Base-by-base conservation (phyloP, 2,797 vertebrate genomes). In the Crax fasciolata region DNA sequence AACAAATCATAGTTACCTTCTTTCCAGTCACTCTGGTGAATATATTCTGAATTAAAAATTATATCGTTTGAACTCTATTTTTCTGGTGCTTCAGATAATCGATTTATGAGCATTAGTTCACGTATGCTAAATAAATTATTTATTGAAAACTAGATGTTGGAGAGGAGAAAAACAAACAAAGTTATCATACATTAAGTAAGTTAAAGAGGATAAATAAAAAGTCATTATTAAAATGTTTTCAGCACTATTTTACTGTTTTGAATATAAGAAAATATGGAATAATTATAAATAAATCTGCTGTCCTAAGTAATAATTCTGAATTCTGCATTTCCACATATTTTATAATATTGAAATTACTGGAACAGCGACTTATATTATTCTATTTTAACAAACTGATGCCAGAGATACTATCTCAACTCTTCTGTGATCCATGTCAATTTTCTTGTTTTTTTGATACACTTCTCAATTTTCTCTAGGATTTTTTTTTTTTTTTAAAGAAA, bases 241-340 rank as follows among this genome's bases (percentile, higher is more conserved):
- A 61, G 15, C 49, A 52, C 28, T 23, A 51, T 59, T 89, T 90
- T 63, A 28, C 43, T 71, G 3, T 90, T 85, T 90, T 48, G 59
- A 76, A n/a, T 8, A 15, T 48, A 77, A 52, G 43, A 39, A 90
- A 13, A n/a, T 63, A 18, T 43, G 17, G 68, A 77, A 25, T n/a
- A 68, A 90, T 84, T 87, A 78, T 23, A 68, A 87, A 75, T 75
- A 75, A 75, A 68, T 57, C 66, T 41, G 35, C 55, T 88, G 49
- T 38, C 67, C 46, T 68, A 89, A 80, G 51, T 59, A 84, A 78
- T 81, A 78, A 61, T 84, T 72, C 27, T 93, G 41, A 38, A 72
- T 58, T n/a, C n/a, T 30, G 11, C 25, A 52, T 89, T 87, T 68
- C 38, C 38, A 32, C 16, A n/a, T 61, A 51, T 25, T 87, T 63